A percentile compares a stretch with the other conserved stretches of the same genome.
phyloP scores from a whole-genome alignment of 2,888 invertebrate species.

The Invenusta paracnida region DNA sequence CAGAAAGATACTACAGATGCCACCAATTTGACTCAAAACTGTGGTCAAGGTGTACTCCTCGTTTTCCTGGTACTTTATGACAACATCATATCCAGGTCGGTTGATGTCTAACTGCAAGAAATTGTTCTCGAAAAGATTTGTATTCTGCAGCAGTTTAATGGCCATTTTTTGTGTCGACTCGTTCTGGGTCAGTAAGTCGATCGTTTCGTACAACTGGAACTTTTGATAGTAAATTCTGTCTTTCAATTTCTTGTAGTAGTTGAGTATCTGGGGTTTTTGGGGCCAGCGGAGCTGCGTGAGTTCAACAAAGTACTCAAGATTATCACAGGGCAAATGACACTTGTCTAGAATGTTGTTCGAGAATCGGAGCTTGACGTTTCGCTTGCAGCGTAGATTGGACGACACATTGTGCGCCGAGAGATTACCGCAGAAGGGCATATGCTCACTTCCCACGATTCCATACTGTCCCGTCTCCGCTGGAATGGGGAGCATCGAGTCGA shows the following conservation, averaged over 20 bases:
- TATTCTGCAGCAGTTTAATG: too few relatives aligned
- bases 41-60: conserved; percentile 30
- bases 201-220: conserved; percentile 15
- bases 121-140: conserved; percentile 31
- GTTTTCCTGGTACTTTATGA: conserved; percentile 24
- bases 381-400: conserved; percentile 1
- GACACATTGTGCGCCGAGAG: background rate
- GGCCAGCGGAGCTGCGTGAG: conserved; percentile 36
- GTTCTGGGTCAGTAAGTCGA: background rate
- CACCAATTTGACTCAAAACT: conserved; percentile 36
- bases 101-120: conserved; percentile 27
- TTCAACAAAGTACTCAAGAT: conserved; percentile 20
- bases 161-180: background rate
- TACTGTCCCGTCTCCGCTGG: background rate
- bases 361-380: background rate
- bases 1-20: conserved; percentile 31
- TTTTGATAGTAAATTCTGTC: conserved; percentile 4
- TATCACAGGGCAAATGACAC: background rate
- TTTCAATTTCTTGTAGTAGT: conserved; percentile 32
- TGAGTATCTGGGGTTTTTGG: conserved; percentile 32
- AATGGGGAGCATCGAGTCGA: conserved; percentile 17
- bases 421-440: conserved; percentile 24
- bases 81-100: conserved; percentile 1
- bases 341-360: background rate
- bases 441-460: too few relatives aligned